A percentile compares a stretch with the other conserved stretches of the same genome.
Evolutionary conservation across 1,140 invertebrate genomes (phyloP).

Genomic region (Nylanderia fulva): DNA sequence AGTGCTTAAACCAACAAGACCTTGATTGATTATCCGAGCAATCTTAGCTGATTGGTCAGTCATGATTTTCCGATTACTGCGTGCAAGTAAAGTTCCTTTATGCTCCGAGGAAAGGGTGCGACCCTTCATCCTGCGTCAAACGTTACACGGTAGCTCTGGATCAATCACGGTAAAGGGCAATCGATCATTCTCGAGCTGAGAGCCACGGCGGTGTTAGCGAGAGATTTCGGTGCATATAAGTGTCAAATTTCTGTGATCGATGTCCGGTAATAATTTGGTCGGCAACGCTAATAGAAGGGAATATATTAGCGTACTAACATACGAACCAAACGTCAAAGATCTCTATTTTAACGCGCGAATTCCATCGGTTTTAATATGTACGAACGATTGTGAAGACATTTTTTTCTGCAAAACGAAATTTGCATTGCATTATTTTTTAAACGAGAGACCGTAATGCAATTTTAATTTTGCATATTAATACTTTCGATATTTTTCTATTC

Average conservation of each 20-base stretch:
- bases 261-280: slow-evolving; percentile 75
- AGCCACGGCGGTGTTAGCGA: slow-evolving; percentile 67
- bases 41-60: slow-evolving; percentile 53
- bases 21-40: slow-evolving; percentile 29
- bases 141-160: slow-evolving; percentile 67
- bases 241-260: slow-evolving; percentile 81
- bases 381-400: neutral
- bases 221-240: slow-evolving; percentile 77
- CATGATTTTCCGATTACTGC: slow-evolving; percentile 37
- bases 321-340: slow-evolving; percentile 37
- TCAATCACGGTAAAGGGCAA: slow-evolving; percentile 71
- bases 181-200: slow-evolving; percentile 71
- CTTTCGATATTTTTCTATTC: neutral
- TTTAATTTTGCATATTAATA: neutral
- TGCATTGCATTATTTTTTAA: neutral
- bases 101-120: slow-evolving; percentile 13
- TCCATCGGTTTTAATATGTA: neutral
- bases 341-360: slow-evolving; percentile 14
- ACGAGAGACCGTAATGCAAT: neutral
- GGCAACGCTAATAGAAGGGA: slow-evolving; percentile 44
- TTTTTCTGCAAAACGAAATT: neutral
- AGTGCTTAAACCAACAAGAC: slow-evolving; percentile 11
- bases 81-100: slow-evolving; percentile 26
- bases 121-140: slow-evolving; percentile 40
- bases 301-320: slow-evolving; percentile 40